A percentile compares a stretch with the other conserved stretches of the same genome.
phyloP scores from a whole-genome alignment of 2,113 vertebrate genomes.

The Cephalopholis sonnerati region DNA sequence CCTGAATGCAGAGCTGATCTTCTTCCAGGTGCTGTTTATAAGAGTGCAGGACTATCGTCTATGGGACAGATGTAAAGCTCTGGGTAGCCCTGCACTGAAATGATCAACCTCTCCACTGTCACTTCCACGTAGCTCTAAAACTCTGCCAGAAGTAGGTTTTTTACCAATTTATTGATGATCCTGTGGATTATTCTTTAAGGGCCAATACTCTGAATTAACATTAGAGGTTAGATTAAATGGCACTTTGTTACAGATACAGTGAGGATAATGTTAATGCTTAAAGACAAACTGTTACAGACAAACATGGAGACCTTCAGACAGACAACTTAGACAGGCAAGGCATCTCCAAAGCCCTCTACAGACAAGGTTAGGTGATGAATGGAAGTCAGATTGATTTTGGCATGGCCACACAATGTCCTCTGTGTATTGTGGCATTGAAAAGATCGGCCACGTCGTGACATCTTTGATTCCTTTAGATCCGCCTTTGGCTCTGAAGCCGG shows the following conservation, averaged over 20 bases:
- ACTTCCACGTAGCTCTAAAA: not conserved
- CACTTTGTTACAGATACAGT: not conserved
- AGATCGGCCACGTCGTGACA: constrained; percentile 67
- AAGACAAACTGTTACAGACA: constrained; percentile 15
- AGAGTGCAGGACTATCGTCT: no score
- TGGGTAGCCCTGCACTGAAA: no score
- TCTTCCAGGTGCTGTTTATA: no score
- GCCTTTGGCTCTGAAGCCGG: constrained; percentile 60
- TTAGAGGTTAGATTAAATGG: not conserved
- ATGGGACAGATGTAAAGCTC: no score
- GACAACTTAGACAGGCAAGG: constrained; percentile 12
- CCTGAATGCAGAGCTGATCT: no score
- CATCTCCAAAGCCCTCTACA: constrained; percentile 38
- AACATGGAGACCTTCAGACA: constrained; percentile 43
- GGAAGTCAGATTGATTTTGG: constrained; percentile 75
- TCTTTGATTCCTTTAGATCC: constrained; percentile 72
- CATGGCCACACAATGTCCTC: constrained; percentile 60
- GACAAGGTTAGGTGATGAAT: constrained; percentile 72
- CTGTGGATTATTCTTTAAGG: not conserved
- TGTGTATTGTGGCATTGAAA: constrained; percentile 66
- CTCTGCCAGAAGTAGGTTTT: not conserved
- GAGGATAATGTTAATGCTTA: constrained; percentile 13
- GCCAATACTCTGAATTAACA: not conserved
- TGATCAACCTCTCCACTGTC: no score
- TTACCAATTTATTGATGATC: not conserved